Evolutionary conservation across 2,888 invertebrate genomes (phyloP).

Genomic region (Parnassius smintheus): DNA sequence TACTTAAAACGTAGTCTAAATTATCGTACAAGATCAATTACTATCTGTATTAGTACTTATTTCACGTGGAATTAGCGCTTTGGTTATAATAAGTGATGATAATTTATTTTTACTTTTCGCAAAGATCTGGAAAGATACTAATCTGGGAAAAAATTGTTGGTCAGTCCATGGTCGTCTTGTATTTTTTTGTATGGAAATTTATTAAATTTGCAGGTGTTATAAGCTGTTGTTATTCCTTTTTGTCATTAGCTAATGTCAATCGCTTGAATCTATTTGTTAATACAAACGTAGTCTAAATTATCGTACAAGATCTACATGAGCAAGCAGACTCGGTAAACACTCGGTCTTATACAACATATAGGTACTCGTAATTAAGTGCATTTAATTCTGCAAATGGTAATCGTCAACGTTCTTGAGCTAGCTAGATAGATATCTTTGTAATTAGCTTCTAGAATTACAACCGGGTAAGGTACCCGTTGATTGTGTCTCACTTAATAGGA

Average conservation of each 20-base stretch:
- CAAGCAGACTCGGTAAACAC: conserved; percentile 3
- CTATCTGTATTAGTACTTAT: no score
- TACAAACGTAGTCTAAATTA: not conserved
- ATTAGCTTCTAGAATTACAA: conserved; percentile 16
- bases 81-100: no score
- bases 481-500: conserved; percentile 7
- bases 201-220: no score
- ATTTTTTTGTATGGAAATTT: no score
- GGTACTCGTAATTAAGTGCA: conserved; percentile 20
- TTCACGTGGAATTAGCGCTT: no score
- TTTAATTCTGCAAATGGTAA: conserved; percentile 10
- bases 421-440: not conserved
- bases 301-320: conserved; percentile 2
- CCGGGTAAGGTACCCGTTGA: not conserved
- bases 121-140: no score
- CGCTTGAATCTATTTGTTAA: not conserved
- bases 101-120: no score
- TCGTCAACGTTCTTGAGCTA: conserved; percentile 6
- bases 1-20: not conserved
- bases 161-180: no score
- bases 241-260: no score
- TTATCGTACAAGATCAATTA: not conserved
- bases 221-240: no score
- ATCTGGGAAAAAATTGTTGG: no score
- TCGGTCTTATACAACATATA: not conserved